Evolutionary conservation across 2,113 vertebrate species (phyloP).

Genomic region (Chloropsis cyanopogon): DNA sequence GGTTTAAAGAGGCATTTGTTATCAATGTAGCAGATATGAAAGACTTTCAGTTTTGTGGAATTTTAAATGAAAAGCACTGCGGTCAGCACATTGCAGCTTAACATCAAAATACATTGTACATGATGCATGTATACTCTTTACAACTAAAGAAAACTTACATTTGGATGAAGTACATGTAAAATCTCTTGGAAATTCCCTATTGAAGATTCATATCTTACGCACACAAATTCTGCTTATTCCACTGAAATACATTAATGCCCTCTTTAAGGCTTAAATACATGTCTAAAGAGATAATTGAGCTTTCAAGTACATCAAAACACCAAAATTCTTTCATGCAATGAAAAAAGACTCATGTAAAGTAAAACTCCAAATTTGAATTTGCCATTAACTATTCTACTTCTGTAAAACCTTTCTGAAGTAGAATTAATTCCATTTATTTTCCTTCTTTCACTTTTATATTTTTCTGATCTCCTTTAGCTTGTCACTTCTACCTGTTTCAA

Average conservation of each 20-base stretch:
- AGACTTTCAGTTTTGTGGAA: constrained; percentile 6
- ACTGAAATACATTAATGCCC: neutral
- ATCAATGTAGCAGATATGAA: constrained; percentile 20
- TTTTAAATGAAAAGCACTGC: constrained; percentile 14
- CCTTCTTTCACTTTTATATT: neutral
- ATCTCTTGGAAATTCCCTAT: neutral
- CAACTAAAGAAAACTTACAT: neutral
- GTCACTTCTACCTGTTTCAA: neutral
- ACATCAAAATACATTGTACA: neutral
- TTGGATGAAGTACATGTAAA: neutral
- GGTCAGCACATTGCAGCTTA: neutral
- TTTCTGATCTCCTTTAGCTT: neutral
- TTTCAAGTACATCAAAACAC: constrained; percentile 8
- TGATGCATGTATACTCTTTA: neutral
- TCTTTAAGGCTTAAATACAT: neutral
- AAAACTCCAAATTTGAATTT: neutral
- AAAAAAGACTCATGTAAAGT: neutral
- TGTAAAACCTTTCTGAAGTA: neutral
- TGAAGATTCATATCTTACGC: neutral
- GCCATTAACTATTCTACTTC: neutral
- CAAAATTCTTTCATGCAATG: neutral
- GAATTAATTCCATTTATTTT: neutral
- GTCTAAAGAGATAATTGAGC: neutral
- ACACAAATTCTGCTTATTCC: neutral
- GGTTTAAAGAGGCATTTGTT: constrained; percentile 43